A percentile compares a stretch with the other conserved stretches of the same genome.
phyloP scores from a whole-genome alignment of 1,140 invertebrate genomes.

The Panagrolaimus sp. region DNA sequence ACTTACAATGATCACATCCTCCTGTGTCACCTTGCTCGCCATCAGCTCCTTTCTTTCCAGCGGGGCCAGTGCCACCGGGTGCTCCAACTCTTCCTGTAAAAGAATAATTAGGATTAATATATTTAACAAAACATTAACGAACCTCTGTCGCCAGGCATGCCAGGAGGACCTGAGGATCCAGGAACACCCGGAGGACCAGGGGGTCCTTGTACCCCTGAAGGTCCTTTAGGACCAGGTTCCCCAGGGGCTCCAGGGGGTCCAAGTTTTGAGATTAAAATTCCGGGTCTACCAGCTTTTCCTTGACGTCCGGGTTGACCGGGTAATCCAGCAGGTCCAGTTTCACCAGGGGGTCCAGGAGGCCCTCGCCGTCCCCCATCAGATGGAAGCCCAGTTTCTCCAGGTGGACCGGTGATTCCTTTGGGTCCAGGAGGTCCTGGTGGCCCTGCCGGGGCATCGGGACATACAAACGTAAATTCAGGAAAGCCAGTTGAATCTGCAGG shows the following conservation, averaged over 20 bases:
- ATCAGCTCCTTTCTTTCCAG: conserved; percentile 6
- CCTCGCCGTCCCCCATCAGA: background rate
- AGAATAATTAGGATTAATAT: background rate
- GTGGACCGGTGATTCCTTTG: conserved; percentile 17
- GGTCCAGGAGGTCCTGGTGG: conserved; percentile 32
- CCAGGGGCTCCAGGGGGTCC: conserved; percentile 19
- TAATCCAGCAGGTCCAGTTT: background rate
- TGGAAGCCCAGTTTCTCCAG: background rate
- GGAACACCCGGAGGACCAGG: conserved; percentile 16
- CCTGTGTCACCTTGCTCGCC: conserved; percentile 18
- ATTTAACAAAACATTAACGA: conserved; percentile 18
- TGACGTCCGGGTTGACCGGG: background rate
- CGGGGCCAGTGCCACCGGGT: background rate
- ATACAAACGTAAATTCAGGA: conserved; percentile 49
- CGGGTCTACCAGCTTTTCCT: background rate
- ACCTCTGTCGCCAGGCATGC: conserved; percentile 10
- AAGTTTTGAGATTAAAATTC: background rate
- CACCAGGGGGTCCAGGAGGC: background rate
- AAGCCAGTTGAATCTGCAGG: conserved; percentile 16
- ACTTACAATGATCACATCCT: conserved; percentile 24
- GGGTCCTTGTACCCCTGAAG: conserved; percentile 17
- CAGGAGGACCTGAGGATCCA: conserved; percentile 16
- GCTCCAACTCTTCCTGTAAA: background rate
- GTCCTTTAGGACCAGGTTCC: conserved; percentile 10
- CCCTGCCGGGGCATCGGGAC: conserved; percentile 40